phyloP scores from a whole-genome alignment of 2,888 invertebrate species.

The Ectemnius lituratus region DNA sequence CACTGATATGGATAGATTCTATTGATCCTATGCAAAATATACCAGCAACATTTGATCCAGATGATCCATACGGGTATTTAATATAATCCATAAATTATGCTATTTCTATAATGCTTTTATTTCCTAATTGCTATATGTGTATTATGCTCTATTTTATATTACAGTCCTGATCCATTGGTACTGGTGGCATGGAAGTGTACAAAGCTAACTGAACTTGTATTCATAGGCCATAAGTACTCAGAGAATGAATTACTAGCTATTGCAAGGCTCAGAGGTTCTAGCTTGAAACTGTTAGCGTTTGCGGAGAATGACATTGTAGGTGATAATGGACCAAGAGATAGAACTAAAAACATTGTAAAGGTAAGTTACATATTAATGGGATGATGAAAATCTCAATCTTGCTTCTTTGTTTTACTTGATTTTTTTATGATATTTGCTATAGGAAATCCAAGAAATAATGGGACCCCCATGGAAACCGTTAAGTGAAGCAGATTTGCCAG shows the following conservation, averaged over 20 bases:
- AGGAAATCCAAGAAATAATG: constrained; percentile 81
- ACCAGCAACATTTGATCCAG: constrained; percentile 62
- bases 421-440: constrained; percentile 33
- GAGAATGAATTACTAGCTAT: constrained; percentile 83
- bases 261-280: constrained; percentile 81
- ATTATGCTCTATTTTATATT: constrained; percentile 17
- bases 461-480: constrained; percentile 81
- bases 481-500: constrained; percentile 79
- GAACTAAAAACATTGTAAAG: constrained; percentile 63
- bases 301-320: constrained; percentile 79
- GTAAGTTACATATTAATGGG: constrained; percentile 57
- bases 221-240: constrained; percentile 81
- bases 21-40: constrained; percentile 62
- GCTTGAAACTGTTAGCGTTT: constrained; percentile 80
- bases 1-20: constrained; percentile 83
- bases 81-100: neutral
- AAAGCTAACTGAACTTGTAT: constrained; percentile 81
- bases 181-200: constrained; percentile 84
- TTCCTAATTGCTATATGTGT: neutral
- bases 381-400: neutral
- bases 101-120: neutral
- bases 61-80: constrained; percentile 64
- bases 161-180: constrained; percentile 81
- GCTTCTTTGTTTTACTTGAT: neutral
- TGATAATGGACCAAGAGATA: constrained; percentile 61